A percentile compares a stretch with the other conserved stretches of the same genome.
Evolutionary conservation across 1,140 invertebrate genomes (phyloP).

Genomic region (Ips typographus): DNA sequence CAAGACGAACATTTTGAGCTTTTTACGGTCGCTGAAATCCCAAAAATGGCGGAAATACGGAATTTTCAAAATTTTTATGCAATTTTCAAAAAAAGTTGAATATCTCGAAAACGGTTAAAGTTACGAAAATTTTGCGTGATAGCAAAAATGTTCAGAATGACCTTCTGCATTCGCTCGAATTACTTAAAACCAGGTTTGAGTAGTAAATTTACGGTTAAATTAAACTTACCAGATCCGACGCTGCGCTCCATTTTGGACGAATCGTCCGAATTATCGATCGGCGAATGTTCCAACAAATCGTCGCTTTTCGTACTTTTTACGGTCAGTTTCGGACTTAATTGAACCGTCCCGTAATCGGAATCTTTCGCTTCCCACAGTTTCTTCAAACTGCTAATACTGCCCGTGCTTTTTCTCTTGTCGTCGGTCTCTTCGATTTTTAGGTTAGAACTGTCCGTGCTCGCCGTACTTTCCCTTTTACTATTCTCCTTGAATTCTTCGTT

Average conservation of each 20-base stretch:
- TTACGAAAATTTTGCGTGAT: no score
- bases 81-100: no score
- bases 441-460: slow-evolving; percentile 49
- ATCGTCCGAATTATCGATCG: slow-evolving; percentile 46
- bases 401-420: slow-evolving; percentile 87
- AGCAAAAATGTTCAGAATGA: no score
- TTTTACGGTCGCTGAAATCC: no score
- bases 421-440: slow-evolving; percentile 65
- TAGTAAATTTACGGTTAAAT: not conserved
- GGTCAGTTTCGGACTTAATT: slow-evolving; percentile 65
- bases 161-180: no score
- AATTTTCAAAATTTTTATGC: no score
- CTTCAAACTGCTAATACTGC: slow-evolving; percentile 89
- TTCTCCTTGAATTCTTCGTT: slow-evolving; percentile 39
- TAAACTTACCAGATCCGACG: slow-evolving; percentile 20
- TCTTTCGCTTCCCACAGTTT: slow-evolving; percentile 85
- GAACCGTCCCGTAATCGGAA: slow-evolving; percentile 46
- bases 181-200: no score
- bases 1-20: no score
- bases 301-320: slow-evolving; percentile 53
- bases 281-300: slow-evolving; percentile 43
- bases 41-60: no score
- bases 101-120: no score
- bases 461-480: slow-evolving; percentile 51
- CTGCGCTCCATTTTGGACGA: slow-evolving; percentile 52